A percentile compares a stretch with the other conserved stretches of the same genome.
Evolutionary conservation across 1,140 invertebrate genomes (phyloP).

Genomic region (Caerostris extrusa): DNA sequence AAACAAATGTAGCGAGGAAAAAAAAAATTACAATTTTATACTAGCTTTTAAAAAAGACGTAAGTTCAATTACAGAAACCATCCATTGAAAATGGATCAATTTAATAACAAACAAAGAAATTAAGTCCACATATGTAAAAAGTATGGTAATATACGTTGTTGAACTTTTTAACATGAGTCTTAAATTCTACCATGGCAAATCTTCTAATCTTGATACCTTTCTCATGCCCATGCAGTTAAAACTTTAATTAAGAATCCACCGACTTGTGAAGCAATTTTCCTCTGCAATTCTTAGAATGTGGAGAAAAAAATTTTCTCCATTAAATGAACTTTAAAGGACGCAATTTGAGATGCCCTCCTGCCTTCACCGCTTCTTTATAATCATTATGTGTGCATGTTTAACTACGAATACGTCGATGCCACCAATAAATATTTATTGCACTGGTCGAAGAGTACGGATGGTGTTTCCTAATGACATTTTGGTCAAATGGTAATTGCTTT

Average conservation of each 20-base stretch:
- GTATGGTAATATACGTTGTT: no score
- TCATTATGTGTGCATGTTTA: neutral
- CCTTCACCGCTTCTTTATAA: slow-evolving; percentile 3
- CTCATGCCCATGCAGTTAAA: neutral
- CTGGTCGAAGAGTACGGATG: neutral
- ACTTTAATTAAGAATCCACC: slow-evolving; percentile 22
- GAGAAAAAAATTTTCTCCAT: neutral
- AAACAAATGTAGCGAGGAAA: neutral
- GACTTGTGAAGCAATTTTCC: neutral
- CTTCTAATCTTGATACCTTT: neutral
- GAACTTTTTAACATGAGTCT: no score
- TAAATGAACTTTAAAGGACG: slow-evolving; percentile 26
- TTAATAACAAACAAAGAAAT: neutral
- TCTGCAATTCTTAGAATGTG: neutral
- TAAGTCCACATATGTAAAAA: no score
- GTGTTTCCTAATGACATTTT: neutral
- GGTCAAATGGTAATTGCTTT: slow-evolving; percentile 15
- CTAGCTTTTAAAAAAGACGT: neutral
- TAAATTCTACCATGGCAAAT: no score
- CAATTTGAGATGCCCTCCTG: neutral
- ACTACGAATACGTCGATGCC: neutral
- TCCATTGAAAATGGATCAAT: neutral
- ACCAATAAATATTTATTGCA: slow-evolving; percentile 29
- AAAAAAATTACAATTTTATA: neutral
- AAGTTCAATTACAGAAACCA: neutral